Percentiles rank a stretch among this genome's conserved stretches.
These are phyloP conservation scores for Micronisus gabar DNA, from an alignment of 2,113 vertebrate genomes.

Conservation along the genomic window DNA sequence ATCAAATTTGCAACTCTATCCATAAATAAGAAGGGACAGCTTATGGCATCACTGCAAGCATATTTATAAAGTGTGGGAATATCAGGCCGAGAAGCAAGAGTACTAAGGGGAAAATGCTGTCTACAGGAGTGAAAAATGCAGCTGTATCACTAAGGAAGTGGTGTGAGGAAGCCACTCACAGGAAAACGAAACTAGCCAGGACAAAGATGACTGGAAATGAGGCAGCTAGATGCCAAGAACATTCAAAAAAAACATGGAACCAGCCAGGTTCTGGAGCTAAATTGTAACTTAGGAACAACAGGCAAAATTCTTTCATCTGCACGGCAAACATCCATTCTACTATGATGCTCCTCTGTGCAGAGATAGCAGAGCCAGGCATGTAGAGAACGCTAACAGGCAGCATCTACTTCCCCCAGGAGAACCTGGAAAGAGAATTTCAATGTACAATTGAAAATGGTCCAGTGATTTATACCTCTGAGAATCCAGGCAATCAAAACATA, in stretches of 20 bases:
- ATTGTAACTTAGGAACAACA: background rate
- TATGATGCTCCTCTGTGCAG: background rate
- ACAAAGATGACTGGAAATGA: background rate
- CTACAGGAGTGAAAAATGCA: background rate
- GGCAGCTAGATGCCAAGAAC: background rate
- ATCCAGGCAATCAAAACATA: background rate
- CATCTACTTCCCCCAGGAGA: background rate
- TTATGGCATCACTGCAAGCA: constrained; percentile 24
- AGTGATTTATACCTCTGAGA: background rate
- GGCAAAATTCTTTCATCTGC: background rate
- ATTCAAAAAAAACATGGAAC: background rate
- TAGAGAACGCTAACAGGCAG: background rate
- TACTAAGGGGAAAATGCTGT: background rate
- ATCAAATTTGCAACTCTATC: constrained; percentile 68
- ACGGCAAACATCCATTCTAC: background rate
- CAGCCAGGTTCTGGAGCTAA: background rate
- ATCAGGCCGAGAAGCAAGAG: background rate
- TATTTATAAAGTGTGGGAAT: constrained; percentile 7
- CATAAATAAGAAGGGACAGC: constrained; percentile 48
- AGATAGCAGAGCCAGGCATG: background rate
- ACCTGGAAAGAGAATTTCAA: background rate
- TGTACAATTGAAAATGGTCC: background rate
- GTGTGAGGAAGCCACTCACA: background rate
- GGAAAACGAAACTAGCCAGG: background rate
- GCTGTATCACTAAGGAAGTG: background rate